Conservation (phyloP, 2,797 vertebrate genomes). For the Pachyuromys duprasi region DNA sequence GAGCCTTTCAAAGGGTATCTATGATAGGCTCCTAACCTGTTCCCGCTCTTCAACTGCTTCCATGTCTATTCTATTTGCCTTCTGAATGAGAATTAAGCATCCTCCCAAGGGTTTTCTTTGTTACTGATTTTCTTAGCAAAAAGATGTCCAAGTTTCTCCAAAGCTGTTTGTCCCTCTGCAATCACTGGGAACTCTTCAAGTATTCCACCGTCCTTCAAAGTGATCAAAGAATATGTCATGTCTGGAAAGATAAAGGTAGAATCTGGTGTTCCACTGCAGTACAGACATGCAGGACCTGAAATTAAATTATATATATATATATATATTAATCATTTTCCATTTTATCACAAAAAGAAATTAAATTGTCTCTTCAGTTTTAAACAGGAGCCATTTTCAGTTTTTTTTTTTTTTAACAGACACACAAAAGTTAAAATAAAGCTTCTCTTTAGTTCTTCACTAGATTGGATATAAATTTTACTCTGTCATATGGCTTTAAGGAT, state of each 20-base stretch:
- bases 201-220: background rate
- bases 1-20: too few species aligned
- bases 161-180: background rate
- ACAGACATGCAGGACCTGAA: background rate
- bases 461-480: background rate
- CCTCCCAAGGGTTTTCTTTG: too few species aligned
- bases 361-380: background rate
- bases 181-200: background rate
- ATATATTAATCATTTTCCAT: background rate
- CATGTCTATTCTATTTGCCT: too few species aligned
- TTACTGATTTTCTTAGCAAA: background rate
- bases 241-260: background rate
- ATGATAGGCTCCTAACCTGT: too few species aligned
- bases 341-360: constrained; percentile 21
- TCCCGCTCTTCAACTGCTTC: too few species aligned
- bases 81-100: too few species aligned
- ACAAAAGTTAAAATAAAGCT: background rate
- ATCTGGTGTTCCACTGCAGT: background rate
- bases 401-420: constrained; percentile 19
- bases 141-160: background rate
- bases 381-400: background rate
- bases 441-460: background rate
- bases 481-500: background rate
- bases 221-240: background rate
- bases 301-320: background rate